Evolutionary conservation across 1,140 invertebrate species (phyloP), one percentile per base, ranked within the genome.

Genomic region (Sogatella furcifera): DNA sequence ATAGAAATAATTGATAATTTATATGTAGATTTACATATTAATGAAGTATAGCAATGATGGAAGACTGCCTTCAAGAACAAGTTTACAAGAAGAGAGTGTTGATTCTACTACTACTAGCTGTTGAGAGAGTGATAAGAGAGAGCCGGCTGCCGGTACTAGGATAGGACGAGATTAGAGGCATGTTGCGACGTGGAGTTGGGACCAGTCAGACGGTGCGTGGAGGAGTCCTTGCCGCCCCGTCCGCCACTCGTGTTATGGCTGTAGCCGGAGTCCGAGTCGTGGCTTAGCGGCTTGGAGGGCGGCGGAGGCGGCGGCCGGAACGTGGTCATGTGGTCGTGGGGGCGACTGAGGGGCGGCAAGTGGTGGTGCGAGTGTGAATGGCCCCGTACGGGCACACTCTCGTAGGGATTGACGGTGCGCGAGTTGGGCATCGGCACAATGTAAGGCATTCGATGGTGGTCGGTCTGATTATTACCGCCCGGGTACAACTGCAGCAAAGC

Each of bases 251-350:
- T 85, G 61, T 84, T 80, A 66, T 85, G 83, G 64, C 83, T 84
- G 66, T 85, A 85, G 0, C 84, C 83, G 17, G 83, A 84, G 68
- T 85, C 84, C 19, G 81, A 84, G 64, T 78, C 76, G 11, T 76
- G 74, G 46, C 64, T 67, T 6, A 55, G 31, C 6, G 55, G 41
- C 52, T 62, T 63, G 28, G n/a, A 52, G 6, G 24, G 24, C 24
- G 24, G 24, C 24, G 24, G 24, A 2, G 24, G 24, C 24, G 24
- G 24, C 1, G 64, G 66, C 53, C 65, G 64, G 34, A 66, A 65
- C 9, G 62, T 62, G 24, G 24, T 28, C 56, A 63, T 67, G 62
- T 62, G 24, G 24, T 28, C 56, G 62, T 67, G 60, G 41, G 61
- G 43, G 31, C 31, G 31, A 4, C 31, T 4, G 31, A 10, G 31